These are phyloP conservation scores for Anthonomus grandis DNA, from an alignment of 1,140 invertebrate species.

Conservation along the genomic window DNA sequence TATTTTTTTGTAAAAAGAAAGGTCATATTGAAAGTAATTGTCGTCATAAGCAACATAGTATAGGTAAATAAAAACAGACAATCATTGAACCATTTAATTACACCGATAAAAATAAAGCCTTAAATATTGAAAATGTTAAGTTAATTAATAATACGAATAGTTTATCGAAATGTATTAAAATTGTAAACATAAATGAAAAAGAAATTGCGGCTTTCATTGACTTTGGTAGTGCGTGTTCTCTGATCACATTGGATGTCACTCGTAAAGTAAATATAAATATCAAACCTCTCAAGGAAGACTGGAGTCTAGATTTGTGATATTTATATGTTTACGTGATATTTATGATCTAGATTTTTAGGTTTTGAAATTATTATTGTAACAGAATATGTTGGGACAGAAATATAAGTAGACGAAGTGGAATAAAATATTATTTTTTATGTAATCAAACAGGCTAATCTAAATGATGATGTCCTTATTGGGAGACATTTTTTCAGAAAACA, in stretches of 20 bases:
- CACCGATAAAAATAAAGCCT: neutral
- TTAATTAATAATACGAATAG: neutral
- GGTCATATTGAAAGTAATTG: neutral
- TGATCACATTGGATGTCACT: neutral
- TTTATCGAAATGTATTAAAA: no score
- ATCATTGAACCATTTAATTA: neutral
- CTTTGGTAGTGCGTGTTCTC: neutral
- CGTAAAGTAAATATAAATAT: neutral
- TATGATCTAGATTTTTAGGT: neutral
- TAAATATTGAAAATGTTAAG: neutral
- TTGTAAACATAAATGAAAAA: neutral
- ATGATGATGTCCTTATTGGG: neutral
- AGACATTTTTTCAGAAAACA: neutral
- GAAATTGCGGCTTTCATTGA: neutral
- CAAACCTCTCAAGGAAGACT: no score
- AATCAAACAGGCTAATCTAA: neutral
- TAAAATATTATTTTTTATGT: neutral
- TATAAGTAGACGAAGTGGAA: neutral
- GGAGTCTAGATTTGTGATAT: no score
- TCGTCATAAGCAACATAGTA: neutral
- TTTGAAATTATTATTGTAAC: neutral
- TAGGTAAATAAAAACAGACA: neutral
- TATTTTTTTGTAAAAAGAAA: neutral
- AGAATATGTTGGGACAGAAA: neutral
- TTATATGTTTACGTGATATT: no score